Percentiles rank a stretch among this genome's conserved stretches.
Evolutionary conservation across 1,140 invertebrate genomes (phyloP).

Genomic region (Chlorops oryzae): DNA sequence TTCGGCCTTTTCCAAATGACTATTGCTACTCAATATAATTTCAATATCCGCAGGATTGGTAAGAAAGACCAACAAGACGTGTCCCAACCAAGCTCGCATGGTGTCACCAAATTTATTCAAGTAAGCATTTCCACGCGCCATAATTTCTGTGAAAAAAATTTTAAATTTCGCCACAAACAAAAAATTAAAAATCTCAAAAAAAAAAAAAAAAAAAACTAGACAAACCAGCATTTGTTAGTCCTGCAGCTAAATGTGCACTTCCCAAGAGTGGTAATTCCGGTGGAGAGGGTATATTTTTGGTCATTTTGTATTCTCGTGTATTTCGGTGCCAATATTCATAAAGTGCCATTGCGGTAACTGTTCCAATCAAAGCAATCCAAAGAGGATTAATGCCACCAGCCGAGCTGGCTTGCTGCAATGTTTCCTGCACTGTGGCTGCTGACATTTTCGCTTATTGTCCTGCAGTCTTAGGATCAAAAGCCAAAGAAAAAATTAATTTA

Average conservation of each 20-base stretch:
- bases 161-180: no score
- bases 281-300: constrained; percentile 52
- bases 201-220: no score
- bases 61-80: constrained; percentile 59
- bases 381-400: constrained; percentile 27
- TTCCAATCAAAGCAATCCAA: constrained; percentile 30
- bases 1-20: constrained; percentile 74
- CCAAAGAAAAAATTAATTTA: no score
- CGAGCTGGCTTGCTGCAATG: constrained; percentile 21
- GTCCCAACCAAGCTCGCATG: constrained; percentile 58
- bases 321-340: constrained; percentile 41
- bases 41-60: constrained; percentile 63
- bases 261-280: constrained; percentile 54
- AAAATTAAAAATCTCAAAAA: no score
- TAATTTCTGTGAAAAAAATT: constrained; percentile 42
- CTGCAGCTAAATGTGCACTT: constrained; percentile 52
- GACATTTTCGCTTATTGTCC: constrained; percentile 26
- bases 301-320: constrained; percentile 41
- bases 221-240: constrained; percentile 51
- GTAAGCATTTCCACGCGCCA: constrained; percentile 48
- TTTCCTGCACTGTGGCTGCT: constrained; percentile 37
- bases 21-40: constrained; percentile 61
- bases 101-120: constrained; percentile 54
- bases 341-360: constrained; percentile 23
- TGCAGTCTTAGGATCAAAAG: no score